Evolutionary conservation across 2,888 invertebrate species (phyloP), one percentile per base, ranked within the genome.

Genomic region (Leucozona laternaria): DNA sequence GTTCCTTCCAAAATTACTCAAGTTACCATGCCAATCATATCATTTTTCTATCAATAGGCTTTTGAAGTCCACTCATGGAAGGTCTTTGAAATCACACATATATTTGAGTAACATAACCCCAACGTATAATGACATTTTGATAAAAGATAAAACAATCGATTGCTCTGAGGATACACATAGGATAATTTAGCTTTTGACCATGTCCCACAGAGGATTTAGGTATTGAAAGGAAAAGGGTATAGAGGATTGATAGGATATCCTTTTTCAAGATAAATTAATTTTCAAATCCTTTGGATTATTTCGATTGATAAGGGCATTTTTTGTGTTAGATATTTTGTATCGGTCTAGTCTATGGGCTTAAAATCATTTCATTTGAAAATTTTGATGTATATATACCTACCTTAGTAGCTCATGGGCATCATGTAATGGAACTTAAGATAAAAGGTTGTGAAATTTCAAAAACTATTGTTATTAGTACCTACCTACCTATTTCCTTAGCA

Each of bases 121-220:
- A 55, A 17, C n/a, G n/a, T 34, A 20, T 20, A 58, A 58, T 20
- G 11, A n/a, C 34, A 34, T 34, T 34, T 4, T 20, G n/a, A 34
- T 58, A 28, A 11, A 58, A 58, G 34, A 58, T 58, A 58, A 58
- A 58, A 34, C 34, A 58, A 34, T 58, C 34, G 34, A 58, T 58
- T 20, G 20, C 20, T 57, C 34, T 58, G 2, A 31, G 57, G 13
- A 28, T n/a, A 53, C 5, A 8, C 1, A 28, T 34, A n/a, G n/a
- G n/a, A n/a, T n/a, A n/a, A n/a, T 58, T 17, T 58, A 58, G 34
- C 20, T 20, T 34, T 20, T 58, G 57, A 58, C 57, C 31, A 58
- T 17, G 25, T 20, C 31, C n/a, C 10, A 34, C 11, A 31, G 5
- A 31, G 13, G 1, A 40, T 40, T n/a, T n/a, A n/a, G n/a, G 2